Conservation (phyloP, 2,797 vertebrate species). For the Karalla daura region DNA sequence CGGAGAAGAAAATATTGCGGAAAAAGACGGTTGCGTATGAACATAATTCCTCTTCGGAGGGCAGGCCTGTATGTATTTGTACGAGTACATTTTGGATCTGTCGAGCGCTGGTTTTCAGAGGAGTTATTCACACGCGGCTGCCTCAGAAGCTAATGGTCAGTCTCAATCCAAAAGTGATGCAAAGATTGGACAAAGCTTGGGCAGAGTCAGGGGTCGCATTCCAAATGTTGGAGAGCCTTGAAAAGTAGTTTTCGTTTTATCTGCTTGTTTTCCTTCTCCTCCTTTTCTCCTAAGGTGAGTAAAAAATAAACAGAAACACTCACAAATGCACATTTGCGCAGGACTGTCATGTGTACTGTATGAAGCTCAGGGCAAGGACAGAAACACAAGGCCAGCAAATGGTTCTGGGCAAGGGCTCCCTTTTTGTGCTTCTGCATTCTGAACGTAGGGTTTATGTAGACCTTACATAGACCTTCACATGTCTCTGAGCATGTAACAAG, state of each 20-base stretch:
- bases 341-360: slow-evolving; percentile 33
- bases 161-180: slow-evolving; percentile 43
- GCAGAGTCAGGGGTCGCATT: slow-evolving; percentile 36
- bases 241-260: slow-evolving; percentile 63
- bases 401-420: slow-evolving; percentile 21
- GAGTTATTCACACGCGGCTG: slow-evolving; percentile 18
- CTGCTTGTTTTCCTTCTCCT: slow-evolving; percentile 35
- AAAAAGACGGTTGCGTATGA: background rate
- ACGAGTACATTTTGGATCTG: background rate
- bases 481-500: background rate
- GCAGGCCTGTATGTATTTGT: background rate
- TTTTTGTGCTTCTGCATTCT: background rate
- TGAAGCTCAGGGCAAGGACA: slow-evolving; percentile 61
- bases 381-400: slow-evolving; percentile 42
- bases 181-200: slow-evolving; percentile 50
- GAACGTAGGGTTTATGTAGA: background rate
- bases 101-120: background rate
- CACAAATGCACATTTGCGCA: slow-evolving; percentile 34
- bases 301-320: slow-evolving; percentile 2
- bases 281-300: slow-evolving; percentile 22
- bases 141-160: slow-evolving; percentile 29
- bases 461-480: background rate
- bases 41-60: background rate
- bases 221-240: slow-evolving; percentile 53
- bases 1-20: background rate